phyloP scores from a whole-genome alignment of 2,113 vertebrate species.

The Engystomops pustulosus region DNA sequence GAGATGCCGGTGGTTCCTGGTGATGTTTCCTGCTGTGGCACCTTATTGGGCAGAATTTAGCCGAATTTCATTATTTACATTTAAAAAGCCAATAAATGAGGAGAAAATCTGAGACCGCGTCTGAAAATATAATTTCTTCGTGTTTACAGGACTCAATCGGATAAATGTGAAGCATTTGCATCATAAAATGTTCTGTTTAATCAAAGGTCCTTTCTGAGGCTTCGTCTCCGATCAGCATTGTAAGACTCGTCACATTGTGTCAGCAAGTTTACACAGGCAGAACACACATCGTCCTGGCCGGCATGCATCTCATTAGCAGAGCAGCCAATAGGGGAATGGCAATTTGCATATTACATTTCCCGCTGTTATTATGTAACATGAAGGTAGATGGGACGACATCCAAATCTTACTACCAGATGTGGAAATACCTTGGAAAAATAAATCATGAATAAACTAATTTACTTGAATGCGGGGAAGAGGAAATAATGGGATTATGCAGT shows the following conservation, averaged over 20 bases:
- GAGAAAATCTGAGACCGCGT: no score
- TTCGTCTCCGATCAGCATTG: background rate
- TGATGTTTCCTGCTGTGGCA: no score
- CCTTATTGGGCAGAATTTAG: no score
- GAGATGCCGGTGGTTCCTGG: no score
- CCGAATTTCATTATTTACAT: no score
- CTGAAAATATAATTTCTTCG: background rate
- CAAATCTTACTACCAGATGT: constrained; percentile 1
- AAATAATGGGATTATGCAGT: background rate
- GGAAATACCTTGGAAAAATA: constrained; percentile 30
- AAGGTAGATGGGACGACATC: background rate
- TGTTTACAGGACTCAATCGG: no score
- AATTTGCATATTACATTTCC: constrained; percentile 24
- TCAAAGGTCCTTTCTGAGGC: background rate
- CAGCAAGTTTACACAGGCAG: constrained; percentile 18
- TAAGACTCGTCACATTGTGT: constrained; percentile 12
- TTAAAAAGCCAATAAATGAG: no score
- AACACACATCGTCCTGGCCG: background rate
- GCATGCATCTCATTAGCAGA: background rate
- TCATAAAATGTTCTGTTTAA: background rate
- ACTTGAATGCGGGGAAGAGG: background rate
- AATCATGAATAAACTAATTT: constrained; percentile 27
- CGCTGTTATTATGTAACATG: constrained; percentile 18
- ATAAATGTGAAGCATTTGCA: constrained; percentile 11
- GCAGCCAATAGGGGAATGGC: background rate